phyloP scores from a whole-genome alignment of 2,113 vertebrate species.

The Perca schrenkii region DNA sequence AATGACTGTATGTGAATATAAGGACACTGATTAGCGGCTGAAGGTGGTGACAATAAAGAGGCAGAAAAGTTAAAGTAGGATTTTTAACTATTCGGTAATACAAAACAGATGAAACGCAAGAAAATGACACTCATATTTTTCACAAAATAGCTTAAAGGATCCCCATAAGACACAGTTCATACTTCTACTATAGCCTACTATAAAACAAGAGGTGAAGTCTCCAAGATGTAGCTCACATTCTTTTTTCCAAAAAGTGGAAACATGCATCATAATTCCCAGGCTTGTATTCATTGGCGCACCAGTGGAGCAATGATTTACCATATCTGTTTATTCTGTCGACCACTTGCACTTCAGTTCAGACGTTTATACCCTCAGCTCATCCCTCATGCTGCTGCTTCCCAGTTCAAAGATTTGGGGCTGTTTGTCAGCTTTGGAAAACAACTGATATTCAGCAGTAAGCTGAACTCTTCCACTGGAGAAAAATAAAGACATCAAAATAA shows the following conservation, averaged over 20 bases:
- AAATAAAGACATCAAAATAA: not conserved
- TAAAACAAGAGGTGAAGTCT: conserved; percentile 16
- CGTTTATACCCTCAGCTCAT: conserved; percentile 35
- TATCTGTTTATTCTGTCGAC: conserved; percentile 55
- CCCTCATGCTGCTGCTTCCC: conserved; percentile 20
- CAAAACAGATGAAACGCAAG: not conserved
- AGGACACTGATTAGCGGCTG: not conserved
- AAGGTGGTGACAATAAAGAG: not conserved
- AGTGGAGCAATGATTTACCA: conserved; percentile 37
- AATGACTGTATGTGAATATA: not conserved
- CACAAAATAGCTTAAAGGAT: conserved; percentile 12
- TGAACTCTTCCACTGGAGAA: not conserved
- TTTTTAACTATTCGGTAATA: not conserved
- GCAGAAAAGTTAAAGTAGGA: not conserved
- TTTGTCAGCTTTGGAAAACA: conserved; percentile 57
- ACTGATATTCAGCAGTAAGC: conserved; percentile 29
- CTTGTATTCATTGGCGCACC: conserved; percentile 11
- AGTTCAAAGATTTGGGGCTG: conserved; percentile 45
- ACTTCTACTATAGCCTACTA: not conserved
- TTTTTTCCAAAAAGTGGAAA: conserved; percentile 34
- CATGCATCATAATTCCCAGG: conserved; percentile 5
- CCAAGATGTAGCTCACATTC: not conserved
- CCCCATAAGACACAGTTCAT: not conserved
- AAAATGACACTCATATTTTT: not conserved
- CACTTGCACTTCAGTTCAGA: conserved; percentile 44